These are phyloP conservation scores for Notiomystis cincta DNA, from an alignment of 2,113 vertebrate species.

Conservation along the genomic window DNA sequence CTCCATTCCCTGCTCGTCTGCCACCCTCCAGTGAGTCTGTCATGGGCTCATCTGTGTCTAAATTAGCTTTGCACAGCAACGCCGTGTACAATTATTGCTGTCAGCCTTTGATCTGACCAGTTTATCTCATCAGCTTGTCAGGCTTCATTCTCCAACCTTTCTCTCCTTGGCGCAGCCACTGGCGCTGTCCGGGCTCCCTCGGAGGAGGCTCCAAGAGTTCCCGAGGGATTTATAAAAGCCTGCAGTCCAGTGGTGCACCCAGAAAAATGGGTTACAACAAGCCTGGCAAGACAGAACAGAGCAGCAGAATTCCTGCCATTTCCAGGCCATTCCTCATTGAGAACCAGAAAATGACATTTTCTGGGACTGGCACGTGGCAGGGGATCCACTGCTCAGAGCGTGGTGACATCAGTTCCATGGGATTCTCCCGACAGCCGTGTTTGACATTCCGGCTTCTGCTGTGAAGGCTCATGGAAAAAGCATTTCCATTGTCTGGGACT, in stretches of 20 bases:
- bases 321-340: background rate
- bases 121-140: constrained; percentile 68
- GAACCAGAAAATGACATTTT: background rate
- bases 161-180: background rate
- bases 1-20: constrained; percentile 34
- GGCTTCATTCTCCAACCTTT: constrained; percentile 24
- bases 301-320: background rate
- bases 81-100: constrained; percentile 67
- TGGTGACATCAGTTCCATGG: background rate
- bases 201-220: fast-evolving
- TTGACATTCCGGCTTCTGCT: background rate
- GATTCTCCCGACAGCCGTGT: background rate
- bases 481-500: constrained; percentile 51
- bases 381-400: background rate
- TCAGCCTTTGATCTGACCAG: constrained; percentile 66
- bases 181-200: background rate
- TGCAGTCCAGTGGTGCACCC: fast-evolving
- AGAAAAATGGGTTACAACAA: background rate
- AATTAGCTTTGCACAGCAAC: constrained; percentile 69
- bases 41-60: constrained; percentile 67
- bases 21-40: constrained; percentile 62
- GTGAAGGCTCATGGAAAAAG: background rate
- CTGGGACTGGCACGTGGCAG: background rate
- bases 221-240: background rate
- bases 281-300: fast-evolving